A percentile compares a stretch with the other conserved stretches of the same genome.
phyloP scores from a whole-genome alignment of 2,888 invertebrate genomes.

The Celastrina argiolus region DNA sequence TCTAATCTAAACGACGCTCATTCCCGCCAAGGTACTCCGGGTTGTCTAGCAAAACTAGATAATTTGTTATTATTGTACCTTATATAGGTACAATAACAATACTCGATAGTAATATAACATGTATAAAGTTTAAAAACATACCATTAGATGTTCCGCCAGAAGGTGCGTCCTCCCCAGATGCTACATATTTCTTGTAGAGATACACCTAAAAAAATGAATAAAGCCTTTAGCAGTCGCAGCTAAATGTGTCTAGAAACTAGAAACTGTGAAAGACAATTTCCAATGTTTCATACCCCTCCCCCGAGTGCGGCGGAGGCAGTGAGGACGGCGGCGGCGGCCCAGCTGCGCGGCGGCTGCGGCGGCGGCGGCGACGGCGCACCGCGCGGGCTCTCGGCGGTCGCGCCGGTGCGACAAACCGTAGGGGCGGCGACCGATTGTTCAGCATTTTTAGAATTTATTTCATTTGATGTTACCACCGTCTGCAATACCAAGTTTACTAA shows the following conservation, averaged over 20 bases:
- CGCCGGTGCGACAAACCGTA: not conserved
- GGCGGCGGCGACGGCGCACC: constrained; percentile 40
- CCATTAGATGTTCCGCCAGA: not conserved
- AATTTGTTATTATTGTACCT: no score
- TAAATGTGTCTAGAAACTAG: no score
- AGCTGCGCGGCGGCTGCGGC: constrained; percentile 43
- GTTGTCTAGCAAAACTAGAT: no score
- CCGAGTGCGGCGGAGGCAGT: constrained; percentile 59
- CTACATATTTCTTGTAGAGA: constrained; percentile 48
- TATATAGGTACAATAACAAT: no score
- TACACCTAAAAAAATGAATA: constrained; percentile 45
- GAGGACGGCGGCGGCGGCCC: constrained; percentile 53
- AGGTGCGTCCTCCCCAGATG: constrained; percentile 23
- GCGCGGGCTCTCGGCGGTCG: constrained; percentile 13
- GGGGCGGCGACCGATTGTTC: not conserved
- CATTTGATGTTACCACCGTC: constrained; percentile 41
- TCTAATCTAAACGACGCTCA: no score
- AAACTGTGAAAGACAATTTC: not conserved
- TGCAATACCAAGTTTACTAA: constrained; percentile 25
- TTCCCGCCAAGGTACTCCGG: no score
- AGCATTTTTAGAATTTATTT: constrained; percentile 6
- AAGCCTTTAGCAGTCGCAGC: not conserved
- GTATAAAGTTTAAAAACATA: not conserved
- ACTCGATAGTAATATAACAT: no score
- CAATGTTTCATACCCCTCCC: constrained; percentile 45